A percentile compares a stretch with the other conserved stretches of the same genome.
Conservation (phyloP, 2,888 invertebrate genomes). For the Brachypalpus laphriformis region DNA sequence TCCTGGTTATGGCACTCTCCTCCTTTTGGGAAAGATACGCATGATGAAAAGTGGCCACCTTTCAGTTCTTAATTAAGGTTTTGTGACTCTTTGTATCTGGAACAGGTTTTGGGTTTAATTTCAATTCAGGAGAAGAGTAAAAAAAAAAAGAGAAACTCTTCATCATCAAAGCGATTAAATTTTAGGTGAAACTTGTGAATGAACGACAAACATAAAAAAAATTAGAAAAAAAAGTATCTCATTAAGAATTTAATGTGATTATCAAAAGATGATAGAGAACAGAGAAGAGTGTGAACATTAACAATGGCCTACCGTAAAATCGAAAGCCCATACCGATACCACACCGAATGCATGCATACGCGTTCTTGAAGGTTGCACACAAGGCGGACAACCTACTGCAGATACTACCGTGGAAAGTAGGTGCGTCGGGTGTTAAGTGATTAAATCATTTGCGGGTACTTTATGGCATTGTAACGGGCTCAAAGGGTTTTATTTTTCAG, state of each 20-base stretch:
- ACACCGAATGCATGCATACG: conserved; percentile 1
- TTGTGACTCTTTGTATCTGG: background rate
- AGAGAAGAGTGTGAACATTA: background rate
- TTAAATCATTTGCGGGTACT: conserved; percentile 16
- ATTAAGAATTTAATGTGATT: conserved; percentile 59
- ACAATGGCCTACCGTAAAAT: conserved; percentile 5
- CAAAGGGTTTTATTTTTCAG: background rate
- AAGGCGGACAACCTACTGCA: background rate
- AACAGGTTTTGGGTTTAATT: conserved; percentile 29
- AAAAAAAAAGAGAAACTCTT: conserved; percentile 50
- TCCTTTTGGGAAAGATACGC: conserved; percentile 22
- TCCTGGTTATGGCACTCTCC: conserved; percentile 16
- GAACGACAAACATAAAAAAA: background rate
- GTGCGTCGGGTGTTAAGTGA: conserved; percentile 29
- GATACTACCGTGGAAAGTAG: background rate
- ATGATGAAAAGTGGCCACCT: conserved; percentile 20
- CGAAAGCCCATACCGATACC: conserved; percentile 1
- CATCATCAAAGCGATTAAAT: conserved; percentile 7
- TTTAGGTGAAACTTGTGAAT: conserved; percentile 49
- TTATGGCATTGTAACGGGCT: background rate
- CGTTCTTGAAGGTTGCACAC: background rate
- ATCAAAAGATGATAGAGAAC: conserved; percentile 21
- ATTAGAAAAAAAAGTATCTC: conserved; percentile 29
- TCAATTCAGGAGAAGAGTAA: conserved; percentile 2
- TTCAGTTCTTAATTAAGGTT: conserved; percentile 51